Base-by-base conservation (phyloP, 2,888 invertebrate genomes). In the Dicranocentrus wangi region DNA sequence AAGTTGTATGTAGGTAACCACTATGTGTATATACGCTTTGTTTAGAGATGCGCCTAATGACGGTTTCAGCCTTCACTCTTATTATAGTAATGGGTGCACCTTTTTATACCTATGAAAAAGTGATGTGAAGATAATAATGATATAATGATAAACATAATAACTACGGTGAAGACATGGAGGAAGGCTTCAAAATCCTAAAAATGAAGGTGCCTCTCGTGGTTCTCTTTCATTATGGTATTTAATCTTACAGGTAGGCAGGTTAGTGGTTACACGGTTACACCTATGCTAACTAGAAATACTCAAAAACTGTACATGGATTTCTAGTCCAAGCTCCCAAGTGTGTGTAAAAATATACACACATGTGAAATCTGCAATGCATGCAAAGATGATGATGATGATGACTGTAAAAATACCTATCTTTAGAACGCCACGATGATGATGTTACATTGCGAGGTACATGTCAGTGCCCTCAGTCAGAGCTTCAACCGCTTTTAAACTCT, bases 51-150 rank as follows among this genome's bases (percentile, higher is more conserved):
- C 51, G 51, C 53, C 53, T 63, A 73, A 65, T 65, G 17, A 63
- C 60, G 60, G 53, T 53, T 21, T 58, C 73, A 73, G 73, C 73
- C 73, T 73, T 73, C 73, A 65, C 23, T 39, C 19, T 15, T 63
- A 17, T 72, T 70, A 70, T 25, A 42, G 58, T 58, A 51, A 51
- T 25, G 27, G 39, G n/a, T 42, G 2, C 39, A 25, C 8, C 15
- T 21, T 43, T 65, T 13, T 27, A 43, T 55, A 25, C 8, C 15
- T 21, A 65, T 65, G 23, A 23, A 43, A 39, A 68, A 68, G 28
- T 28, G 39, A 17, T 42, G 55, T 42, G 58, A 39, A 15, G 51
- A 60, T 61, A 61, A 51, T 63, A 72, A 65, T 73, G 25, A 65
- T 65, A 65, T 73, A 19, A 65, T 65, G 39, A 73, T 72, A 65